Conservation (phyloP, 1,140 invertebrate genomes). For the Gonatopus flavifemur region DNA sequence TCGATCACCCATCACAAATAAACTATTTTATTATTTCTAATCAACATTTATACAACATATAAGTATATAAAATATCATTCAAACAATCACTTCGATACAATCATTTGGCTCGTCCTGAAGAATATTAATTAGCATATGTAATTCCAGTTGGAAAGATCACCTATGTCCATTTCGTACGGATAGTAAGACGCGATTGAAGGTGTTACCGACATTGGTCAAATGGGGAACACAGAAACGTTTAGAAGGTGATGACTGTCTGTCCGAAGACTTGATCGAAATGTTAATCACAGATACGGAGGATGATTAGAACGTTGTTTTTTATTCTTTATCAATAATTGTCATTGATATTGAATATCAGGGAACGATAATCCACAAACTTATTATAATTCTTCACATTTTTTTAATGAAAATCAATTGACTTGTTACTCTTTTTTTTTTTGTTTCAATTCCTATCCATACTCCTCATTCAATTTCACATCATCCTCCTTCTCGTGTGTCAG, state of each 20-base stretch:
- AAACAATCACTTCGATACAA: background rate
- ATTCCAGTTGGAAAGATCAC: slow-evolving; percentile 71
- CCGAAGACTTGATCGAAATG: slow-evolving; percentile 69
- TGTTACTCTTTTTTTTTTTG: too few species aligned
- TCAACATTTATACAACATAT: background rate
- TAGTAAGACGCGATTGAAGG: slow-evolving; percentile 65
- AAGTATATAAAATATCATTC: background rate
- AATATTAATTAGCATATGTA: background rate
- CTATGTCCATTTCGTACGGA: slow-evolving; percentile 75
- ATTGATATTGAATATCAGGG: too few species aligned
- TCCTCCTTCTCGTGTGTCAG: too few species aligned
- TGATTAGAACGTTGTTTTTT: slow-evolving; percentile 29
- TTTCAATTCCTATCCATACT: too few species aligned
- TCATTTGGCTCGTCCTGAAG: too few species aligned
- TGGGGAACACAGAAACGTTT: slow-evolving; percentile 74
- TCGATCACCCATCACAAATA: too few species aligned
- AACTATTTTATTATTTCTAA: too few species aligned
- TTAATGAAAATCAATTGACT: too few species aligned
- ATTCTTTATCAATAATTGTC: slow-evolving; percentile 4
- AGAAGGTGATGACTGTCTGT: slow-evolving; percentile 69
- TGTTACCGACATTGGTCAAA: slow-evolving; percentile 71
- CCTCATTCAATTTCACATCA: too few species aligned
- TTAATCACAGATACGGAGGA: slow-evolving; percentile 62
- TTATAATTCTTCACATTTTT: too few species aligned
- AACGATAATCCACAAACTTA: too few species aligned